These are phyloP conservation scores for Gymnoscelis rufifasciata DNA, from an alignment of 2,888 invertebrate genomes.

Conservation along the genomic window DNA sequence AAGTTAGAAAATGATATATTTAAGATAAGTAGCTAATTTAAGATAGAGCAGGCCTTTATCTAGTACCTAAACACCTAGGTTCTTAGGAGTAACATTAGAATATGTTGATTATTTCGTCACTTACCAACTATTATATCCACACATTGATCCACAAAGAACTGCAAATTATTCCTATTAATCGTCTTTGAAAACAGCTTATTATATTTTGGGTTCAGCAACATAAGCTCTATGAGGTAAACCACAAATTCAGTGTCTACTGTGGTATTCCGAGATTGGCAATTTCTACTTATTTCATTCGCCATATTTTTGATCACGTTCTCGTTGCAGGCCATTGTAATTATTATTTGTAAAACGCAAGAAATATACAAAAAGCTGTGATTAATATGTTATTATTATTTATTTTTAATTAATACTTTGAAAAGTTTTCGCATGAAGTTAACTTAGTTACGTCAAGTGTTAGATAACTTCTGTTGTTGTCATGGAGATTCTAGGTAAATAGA, in stretches of 20 bases:
- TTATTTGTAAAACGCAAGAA: background rate
- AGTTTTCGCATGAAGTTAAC: too few species aligned
- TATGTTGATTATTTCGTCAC: slow-evolving; percentile 33
- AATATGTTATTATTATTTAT: too few species aligned
- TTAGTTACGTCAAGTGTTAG: too few species aligned
- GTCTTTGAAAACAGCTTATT: slow-evolving; percentile 69
- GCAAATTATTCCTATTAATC: slow-evolving; percentile 68
- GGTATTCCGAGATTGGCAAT: slow-evolving; percentile 64
- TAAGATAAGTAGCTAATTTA: too few species aligned
- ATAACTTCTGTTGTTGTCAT: too few species aligned
- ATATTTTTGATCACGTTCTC: slow-evolving; percentile 78
- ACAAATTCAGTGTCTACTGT: slow-evolving; percentile 72
- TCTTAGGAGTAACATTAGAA: too few species aligned
- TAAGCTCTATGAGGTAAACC: slow-evolving; percentile 70
- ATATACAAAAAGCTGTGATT: too few species aligned
- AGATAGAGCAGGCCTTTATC: too few species aligned
- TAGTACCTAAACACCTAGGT: too few species aligned
- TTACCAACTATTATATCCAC: slow-evolving; percentile 66
- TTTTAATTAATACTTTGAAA: too few species aligned
- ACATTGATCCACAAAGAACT: slow-evolving; percentile 75
- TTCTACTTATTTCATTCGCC: slow-evolving; percentile 77
- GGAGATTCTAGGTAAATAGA: slow-evolving; percentile 1
- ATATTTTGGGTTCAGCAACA: slow-evolving; percentile 78
- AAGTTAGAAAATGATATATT: too few species aligned
- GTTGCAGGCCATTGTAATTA: slow-evolving; percentile 50